Conservation (phyloP, 2,113 vertebrate genomes). For the Excalfactoria chinensis region DNA sequence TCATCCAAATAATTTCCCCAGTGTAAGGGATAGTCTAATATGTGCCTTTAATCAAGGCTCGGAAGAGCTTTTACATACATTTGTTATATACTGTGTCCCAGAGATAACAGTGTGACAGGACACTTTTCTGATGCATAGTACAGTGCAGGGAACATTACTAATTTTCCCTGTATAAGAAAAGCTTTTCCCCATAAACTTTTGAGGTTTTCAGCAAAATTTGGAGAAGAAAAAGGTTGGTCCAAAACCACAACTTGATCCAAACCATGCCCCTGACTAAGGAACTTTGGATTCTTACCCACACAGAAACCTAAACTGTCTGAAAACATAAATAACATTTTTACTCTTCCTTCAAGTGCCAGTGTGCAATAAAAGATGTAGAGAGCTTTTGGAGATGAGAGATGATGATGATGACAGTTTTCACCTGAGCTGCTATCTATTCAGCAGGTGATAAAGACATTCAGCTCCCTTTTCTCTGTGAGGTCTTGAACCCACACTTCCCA, state of each 20-base stretch:
- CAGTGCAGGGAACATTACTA: neutral
- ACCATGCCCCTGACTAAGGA: neutral
- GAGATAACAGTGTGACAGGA: neutral
- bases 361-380: neutral
- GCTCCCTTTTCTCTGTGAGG: neutral
- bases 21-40: neutral
- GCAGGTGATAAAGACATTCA: neutral
- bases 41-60: neutral
- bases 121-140: neutral
- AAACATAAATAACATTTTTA: neutral
- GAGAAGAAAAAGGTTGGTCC: neutral
- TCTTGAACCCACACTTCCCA: neutral
- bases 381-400: neutral
- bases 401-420: neutral
- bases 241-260: neutral
- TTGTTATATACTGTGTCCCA: neutral
- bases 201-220: neutral
- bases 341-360: neutral
- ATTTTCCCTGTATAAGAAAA: neutral
- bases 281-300: neutral
- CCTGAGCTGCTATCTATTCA: neutral
- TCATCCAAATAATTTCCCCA: neutral
- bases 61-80: neutral
- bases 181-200: neutral
- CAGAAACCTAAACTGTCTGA: neutral